Evolutionary conservation across 2,113 vertebrate genomes (phyloP).

Genomic region (Hylia prasina): DNA sequence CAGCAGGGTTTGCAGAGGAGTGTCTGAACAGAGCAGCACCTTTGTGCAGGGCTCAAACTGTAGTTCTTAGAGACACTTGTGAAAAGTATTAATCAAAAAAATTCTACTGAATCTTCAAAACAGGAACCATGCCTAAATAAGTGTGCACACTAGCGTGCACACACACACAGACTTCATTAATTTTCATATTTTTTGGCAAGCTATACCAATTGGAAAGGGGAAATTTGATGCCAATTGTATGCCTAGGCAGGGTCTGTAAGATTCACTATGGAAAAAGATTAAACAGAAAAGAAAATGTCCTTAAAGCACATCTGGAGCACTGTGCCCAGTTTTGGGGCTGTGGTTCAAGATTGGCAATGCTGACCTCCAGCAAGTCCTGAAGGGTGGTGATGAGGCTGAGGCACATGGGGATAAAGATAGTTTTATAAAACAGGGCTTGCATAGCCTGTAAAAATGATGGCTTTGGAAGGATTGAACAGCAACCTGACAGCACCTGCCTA

Average conservation of each 20-base stretch:
- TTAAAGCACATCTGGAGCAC: neutral
- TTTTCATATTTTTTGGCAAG: neutral
- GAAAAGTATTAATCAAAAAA: neutral
- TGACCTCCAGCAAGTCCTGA: neutral
- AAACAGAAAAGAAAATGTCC: neutral
- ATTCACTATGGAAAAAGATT: neutral
- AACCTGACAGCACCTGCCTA: neutral
- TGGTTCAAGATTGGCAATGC: accelerated
- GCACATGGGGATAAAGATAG: neutral
- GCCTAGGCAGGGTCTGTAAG: neutral
- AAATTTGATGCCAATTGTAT: neutral
- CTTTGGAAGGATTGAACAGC: accelerated
- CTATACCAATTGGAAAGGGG: neutral
- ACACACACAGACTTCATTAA: neutral
- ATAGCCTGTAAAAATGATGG: neutral
- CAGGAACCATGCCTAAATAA: neutral
- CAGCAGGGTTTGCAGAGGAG: accelerated
- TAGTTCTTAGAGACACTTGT: neutral
- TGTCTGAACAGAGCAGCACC: neutral
- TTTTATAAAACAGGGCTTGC: neutral
- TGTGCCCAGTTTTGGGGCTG: neutral
- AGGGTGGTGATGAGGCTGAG: neutral
- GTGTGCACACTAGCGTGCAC: neutral
- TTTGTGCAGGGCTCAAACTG: neutral
- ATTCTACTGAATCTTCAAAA: neutral